These are phyloP conservation scores for Prionace glauca DNA, from an alignment of 2,797 vertebrate species.

Conservation along the genomic window DNA sequence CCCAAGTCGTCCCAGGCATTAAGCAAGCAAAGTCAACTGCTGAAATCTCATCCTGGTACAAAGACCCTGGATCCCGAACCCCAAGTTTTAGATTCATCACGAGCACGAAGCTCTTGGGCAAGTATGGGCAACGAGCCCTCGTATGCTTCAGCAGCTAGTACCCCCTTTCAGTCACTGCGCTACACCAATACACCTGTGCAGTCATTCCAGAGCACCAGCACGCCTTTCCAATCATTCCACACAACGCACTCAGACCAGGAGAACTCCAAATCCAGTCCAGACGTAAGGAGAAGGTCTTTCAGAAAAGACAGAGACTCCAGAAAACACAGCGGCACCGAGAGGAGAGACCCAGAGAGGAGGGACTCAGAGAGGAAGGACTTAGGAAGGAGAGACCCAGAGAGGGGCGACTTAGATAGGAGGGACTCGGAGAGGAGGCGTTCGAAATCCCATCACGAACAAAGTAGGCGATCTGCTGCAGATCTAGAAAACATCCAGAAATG, in stretches of 20 bases:
- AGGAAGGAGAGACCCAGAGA: not conserved
- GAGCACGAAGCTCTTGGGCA: no score
- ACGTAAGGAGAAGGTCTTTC: not conserved
- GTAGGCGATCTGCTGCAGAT: not conserved
- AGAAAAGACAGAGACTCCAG: not conserved
- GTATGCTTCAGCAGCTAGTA: not conserved
- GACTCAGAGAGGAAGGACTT: not conserved
- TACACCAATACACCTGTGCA: no score
- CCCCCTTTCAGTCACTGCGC: not conserved
- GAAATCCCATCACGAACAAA: not conserved
- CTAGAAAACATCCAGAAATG: not conserved
- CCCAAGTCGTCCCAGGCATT: not conserved
- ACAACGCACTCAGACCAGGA: no score
- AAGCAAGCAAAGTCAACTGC: not conserved
- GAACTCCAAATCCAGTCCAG: not conserved
- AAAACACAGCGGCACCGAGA: not conserved
- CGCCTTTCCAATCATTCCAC: no score
- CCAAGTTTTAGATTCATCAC: not conserved
- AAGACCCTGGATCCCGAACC: not conserved
- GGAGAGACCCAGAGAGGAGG: not conserved
- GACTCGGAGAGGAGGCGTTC: not conserved
- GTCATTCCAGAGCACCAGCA: not conserved
- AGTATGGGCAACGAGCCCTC: not conserved
- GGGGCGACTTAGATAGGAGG: not conserved
- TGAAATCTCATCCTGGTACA: not conserved